These are phyloP conservation scores for Tapirus terrestris DNA, from an alignment of 2,113 vertebrate species.

Conservation along the genomic window DNA sequence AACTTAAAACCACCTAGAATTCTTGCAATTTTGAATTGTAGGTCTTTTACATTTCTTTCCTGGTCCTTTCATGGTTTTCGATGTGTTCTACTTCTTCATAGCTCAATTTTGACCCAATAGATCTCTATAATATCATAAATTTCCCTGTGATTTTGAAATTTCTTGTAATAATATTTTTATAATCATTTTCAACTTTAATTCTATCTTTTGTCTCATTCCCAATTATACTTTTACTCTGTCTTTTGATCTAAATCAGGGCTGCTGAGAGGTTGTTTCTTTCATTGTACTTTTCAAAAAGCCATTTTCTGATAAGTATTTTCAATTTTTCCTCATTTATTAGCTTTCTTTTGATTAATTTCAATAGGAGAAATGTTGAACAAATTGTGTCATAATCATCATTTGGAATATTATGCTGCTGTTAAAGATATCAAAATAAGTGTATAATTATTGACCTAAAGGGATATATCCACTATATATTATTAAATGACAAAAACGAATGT, in stretches of 20 bases:
- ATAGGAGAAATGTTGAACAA: neutral
- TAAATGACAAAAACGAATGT: neutral
- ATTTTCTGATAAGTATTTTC: neutral
- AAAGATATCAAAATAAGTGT: neutral
- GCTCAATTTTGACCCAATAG: neutral
- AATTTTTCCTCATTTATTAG: neutral
- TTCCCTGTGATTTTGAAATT: neutral
- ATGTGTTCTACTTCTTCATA: neutral
- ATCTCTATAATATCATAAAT: neutral
- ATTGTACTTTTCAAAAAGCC: neutral
- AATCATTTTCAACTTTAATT: neutral
- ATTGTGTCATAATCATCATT: neutral
- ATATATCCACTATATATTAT: neutral
- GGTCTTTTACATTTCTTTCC: neutral
- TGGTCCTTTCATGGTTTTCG: neutral
- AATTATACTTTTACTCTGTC: neutral
- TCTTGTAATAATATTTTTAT: neutral
- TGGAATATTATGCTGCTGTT: neutral
- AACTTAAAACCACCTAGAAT: neutral
- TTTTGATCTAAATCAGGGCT: neutral
- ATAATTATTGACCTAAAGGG: neutral
- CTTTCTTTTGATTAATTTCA: neutral
- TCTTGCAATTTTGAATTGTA: neutral
- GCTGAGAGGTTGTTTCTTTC: neutral
- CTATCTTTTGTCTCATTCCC: neutral